These are phyloP conservation scores for Chelidonichthys spinosus DNA, from an alignment of 2,797 vertebrate genomes.

Conservation along the genomic window DNA sequence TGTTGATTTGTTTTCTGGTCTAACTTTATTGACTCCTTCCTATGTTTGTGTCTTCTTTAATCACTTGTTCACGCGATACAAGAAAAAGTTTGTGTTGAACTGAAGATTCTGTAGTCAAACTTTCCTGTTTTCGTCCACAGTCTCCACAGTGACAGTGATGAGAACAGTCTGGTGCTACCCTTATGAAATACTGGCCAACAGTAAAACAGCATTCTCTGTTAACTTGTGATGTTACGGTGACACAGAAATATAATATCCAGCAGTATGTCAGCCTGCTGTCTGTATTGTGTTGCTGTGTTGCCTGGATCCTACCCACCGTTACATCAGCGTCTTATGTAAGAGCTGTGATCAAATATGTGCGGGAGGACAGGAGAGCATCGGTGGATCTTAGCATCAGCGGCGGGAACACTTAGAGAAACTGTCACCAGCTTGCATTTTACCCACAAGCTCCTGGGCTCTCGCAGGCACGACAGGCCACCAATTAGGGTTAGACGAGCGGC, in stretches of 20 bases:
- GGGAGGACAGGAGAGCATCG: slow-evolving; percentile 49
- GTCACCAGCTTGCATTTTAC: slow-evolving; percentile 57
- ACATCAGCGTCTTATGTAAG: slow-evolving; percentile 74
- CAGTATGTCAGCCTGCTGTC: slow-evolving; percentile 17
- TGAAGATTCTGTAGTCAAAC: not conserved
- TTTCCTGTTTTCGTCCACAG: not conserved
- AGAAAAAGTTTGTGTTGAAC: not conserved
- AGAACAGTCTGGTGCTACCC: not conserved
- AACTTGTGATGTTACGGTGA: slow-evolving; percentile 9
- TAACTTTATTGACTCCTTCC: too few species aligned
- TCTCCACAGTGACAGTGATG: not conserved
- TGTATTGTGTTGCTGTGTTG: slow-evolving; percentile 61
- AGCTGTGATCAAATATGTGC: slow-evolving; percentile 50
- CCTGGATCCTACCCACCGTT: slow-evolving; percentile 51
- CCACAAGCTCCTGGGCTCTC: slow-evolving; percentile 47
- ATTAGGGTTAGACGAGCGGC: slow-evolving; percentile 65
- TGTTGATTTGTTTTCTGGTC: too few species aligned
- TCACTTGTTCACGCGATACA: too few species aligned
- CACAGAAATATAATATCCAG: slow-evolving; percentile 26
- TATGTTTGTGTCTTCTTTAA: too few species aligned
- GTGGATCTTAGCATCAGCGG: slow-evolving; percentile 55
- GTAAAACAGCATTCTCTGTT: not conserved
- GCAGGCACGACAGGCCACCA: slow-evolving; percentile 49
- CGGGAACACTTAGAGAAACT: slow-evolving; percentile 54
- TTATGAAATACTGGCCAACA: not conserved